These are phyloP conservation scores for Ornithorhynchus anatinus DNA, from an alignment of 2,113 vertebrate species.

Conservation along the genomic window DNA sequence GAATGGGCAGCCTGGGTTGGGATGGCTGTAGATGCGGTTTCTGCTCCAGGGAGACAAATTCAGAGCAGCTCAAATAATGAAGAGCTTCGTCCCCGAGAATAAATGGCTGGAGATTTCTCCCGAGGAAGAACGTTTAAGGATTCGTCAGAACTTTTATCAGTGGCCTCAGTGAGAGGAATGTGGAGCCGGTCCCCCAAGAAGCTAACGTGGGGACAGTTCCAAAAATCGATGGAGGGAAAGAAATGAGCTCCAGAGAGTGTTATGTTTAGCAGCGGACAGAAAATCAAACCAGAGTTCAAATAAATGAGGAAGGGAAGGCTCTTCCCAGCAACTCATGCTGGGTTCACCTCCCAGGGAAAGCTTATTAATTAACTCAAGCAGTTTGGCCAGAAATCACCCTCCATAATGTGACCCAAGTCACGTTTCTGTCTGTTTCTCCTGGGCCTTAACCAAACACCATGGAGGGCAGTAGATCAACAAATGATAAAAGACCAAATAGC, in stretches of 20 bases:
- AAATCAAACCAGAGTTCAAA: slow-evolving; percentile 53
- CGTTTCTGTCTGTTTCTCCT: background rate
- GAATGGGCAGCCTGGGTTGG: too few species aligned
- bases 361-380: slow-evolving; percentile 27
- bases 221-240: slow-evolving; percentile 47
- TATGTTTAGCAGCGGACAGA: slow-evolving; percentile 46
- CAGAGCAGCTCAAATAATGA: too few species aligned
- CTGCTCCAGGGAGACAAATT: too few species aligned
- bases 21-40: too few species aligned
- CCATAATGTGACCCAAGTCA: background rate
- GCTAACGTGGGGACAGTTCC: slow-evolving; percentile 29
- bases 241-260: slow-evolving; percentile 21
- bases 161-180: slow-evolving; percentile 14
- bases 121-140: background rate
- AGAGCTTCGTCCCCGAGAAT: background rate
- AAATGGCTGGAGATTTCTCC: slow-evolving; percentile 7
- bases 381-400: background rate
- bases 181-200: slow-evolving; percentile 19
- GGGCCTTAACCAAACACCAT: background rate
- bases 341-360: slow-evolving; percentile 16
- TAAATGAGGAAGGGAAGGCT: slow-evolving; percentile 47
- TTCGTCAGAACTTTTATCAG: slow-evolving; percentile 26
- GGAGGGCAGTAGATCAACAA: background rate
- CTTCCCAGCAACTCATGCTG: slow-evolving; percentile 1
- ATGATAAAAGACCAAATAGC: background rate